Base-by-base conservation (phyloP, 1,140 invertebrate species). In the Drosophila repletoides region DNA sequence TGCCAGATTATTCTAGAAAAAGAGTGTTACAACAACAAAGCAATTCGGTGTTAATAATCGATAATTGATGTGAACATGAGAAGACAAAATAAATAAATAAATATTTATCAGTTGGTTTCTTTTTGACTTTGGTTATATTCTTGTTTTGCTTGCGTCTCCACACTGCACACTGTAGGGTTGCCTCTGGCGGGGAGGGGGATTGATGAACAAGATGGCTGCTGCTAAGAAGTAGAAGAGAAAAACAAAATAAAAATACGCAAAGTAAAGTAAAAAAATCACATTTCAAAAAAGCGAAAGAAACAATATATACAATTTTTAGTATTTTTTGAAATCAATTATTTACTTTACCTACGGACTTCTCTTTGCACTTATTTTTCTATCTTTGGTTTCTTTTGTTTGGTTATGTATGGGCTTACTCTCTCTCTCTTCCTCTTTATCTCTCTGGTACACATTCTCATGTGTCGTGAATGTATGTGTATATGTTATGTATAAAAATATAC, bases 191-290 rank as follows among this genome's bases (percentile, higher is more conserved):
- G n/a, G n/a, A n/a, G n/a, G 24, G 55, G 59, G 74, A 61, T 41
- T 45, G 40, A 29, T 26, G 38, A 59, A 56, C 58, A 46, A 46
- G 51, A 64, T 84, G 60, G 74, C 79, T 86, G 66, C 58, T 49
- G 49, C 24, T n/a, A n/a, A n/a, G n/a, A n/a, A n/a, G n/a, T n/a
- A n/a, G 48, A 58, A 66, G 15, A 43, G 29, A 73, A 72, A 70
- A 84, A 40, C 61, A 59, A 61, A 74, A 84, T 66, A 70, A 64
- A 72, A 65, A 58, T 64, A 59, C 29, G 51, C 53, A 86, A 60
- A 75, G 72, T 79, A 88, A 83, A 79, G 77, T 83, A 79, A 79
- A 88, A 46, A 77, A 87, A 87, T 77, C 34, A 33, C 60, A 81
- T 77, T 87, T 80, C 72, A 76, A 76, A 67, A 56, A 63, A 48